These are phyloP conservation scores for Aythya baeri DNA, from an alignment of 2,113 vertebrate species.

Conservation along the genomic window DNA sequence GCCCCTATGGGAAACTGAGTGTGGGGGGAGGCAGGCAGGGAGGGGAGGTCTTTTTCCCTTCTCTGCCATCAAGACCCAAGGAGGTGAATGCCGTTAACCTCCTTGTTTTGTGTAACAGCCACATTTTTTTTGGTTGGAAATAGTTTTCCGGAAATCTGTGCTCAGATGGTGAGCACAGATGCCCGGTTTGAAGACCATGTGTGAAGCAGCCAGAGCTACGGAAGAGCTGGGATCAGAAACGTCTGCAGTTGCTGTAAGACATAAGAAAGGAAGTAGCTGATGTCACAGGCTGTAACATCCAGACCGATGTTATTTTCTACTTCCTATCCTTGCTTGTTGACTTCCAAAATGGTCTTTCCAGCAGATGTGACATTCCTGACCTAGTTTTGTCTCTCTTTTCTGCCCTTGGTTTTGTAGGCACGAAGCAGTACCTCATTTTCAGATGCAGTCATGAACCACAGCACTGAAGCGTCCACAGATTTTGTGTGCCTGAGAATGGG, in stretches of 20 bases:
- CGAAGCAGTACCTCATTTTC: background rate
- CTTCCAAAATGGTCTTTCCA: background rate
- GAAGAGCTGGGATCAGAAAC: background rate
- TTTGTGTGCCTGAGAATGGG: background rate
- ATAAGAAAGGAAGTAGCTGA: slow-evolving; percentile 33
- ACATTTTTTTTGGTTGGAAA: background rate
- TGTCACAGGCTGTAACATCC: background rate
- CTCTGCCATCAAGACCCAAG: fast-evolving
- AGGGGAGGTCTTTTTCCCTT: background rate
- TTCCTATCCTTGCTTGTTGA: background rate
- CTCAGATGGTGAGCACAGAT: slow-evolving; percentile 50
- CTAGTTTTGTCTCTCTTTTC: background rate
- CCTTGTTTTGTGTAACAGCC: background rate
- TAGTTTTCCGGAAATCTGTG: background rate
- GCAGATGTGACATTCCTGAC: background rate
- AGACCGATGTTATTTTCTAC: background rate
- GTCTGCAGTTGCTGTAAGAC: background rate
- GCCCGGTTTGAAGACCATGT: slow-evolving; percentile 1
- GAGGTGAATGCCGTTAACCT: background rate
- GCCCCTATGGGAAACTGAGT: background rate
- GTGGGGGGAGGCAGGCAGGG: background rate
- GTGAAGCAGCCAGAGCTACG: background rate
- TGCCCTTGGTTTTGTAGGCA: background rate
- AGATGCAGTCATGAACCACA: background rate
- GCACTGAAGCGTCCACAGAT: background rate